Conservation (phyloP, 2,888 invertebrate genomes). For the Tyria jacobaeae region DNA sequence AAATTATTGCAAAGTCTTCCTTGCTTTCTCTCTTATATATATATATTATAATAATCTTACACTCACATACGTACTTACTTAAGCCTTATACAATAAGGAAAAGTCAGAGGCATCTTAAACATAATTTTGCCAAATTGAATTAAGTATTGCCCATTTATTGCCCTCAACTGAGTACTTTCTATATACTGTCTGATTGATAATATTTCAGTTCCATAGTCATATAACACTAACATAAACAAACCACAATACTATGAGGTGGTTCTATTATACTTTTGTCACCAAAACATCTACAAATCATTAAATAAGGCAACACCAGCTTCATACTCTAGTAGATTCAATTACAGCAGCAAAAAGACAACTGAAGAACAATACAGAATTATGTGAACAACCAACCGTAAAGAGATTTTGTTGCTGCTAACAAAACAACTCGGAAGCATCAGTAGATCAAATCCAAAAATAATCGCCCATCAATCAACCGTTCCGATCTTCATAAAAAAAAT, state of each 20-base stretch:
- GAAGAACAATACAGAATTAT: conserved; percentile 59
- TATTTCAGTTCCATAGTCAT: no score
- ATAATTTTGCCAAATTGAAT: no score
- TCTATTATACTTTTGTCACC: conserved; percentile 19
- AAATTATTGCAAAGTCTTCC: conserved; percentile 73
- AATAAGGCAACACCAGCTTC: conserved; percentile 38
- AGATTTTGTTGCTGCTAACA: conserved; percentile 62
- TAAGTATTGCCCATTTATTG: no score
- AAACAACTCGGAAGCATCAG: conserved; percentile 79
- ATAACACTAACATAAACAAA: no score
- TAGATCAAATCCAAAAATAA: conserved; percentile 79
- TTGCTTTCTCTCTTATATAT: no score
- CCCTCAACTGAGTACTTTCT: no score
- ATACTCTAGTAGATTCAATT: conserved; percentile 50
- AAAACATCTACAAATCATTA: conserved; percentile 23
- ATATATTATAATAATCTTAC: no score
- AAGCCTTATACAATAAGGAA: no score
- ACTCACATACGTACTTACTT: no score
- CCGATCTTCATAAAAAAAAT: conserved; percentile 71
- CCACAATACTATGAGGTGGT: no score
- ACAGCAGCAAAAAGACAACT: conserved; percentile 52
- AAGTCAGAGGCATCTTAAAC: no score
- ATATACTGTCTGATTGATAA: no score
- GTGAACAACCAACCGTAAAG: conserved; percentile 60
- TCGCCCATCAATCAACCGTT: conserved; percentile 82